phyloP scores from a whole-genome alignment of 2,797 vertebrate species.

The Leucoraja ocellata region DNA sequence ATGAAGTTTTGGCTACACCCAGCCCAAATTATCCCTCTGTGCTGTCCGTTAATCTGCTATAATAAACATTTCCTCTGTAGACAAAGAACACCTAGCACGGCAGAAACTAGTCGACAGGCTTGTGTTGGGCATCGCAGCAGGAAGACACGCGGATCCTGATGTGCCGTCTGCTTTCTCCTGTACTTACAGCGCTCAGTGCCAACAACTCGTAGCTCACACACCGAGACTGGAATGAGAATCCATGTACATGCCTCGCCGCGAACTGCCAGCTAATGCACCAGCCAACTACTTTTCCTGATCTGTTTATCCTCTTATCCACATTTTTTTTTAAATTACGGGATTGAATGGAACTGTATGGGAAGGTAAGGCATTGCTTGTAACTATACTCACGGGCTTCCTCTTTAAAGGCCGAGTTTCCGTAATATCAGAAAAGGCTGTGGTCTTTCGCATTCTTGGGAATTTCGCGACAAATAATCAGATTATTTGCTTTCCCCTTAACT shows the following conservation, averaged over 20 bases:
- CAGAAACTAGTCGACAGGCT: neutral
- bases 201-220: neutral
- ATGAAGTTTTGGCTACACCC: neutral
- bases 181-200: neutral
- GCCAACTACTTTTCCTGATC: neutral
- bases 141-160: neutral
- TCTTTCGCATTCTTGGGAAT: neutral
- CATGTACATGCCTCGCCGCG: neutral
- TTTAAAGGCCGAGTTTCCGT: neutral
- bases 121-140: neutral
- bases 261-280: neutral
- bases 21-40: neutral
- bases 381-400: constrained; percentile 34
- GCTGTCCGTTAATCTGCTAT: neutral
- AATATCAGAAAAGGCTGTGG: neutral
- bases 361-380: constrained; percentile 61
- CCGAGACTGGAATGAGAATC: neutral
- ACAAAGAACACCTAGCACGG: neutral
- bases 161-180: neutral
- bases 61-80: neutral
- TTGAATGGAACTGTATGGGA: constrained; percentile 75
- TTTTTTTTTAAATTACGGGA: neutral
- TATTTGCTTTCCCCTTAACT: neutral
- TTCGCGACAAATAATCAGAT: neutral
- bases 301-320: neutral